Base-by-base conservation (phyloP, 2,888 invertebrate genomes). In the Eristalinus aeneus region DNA sequence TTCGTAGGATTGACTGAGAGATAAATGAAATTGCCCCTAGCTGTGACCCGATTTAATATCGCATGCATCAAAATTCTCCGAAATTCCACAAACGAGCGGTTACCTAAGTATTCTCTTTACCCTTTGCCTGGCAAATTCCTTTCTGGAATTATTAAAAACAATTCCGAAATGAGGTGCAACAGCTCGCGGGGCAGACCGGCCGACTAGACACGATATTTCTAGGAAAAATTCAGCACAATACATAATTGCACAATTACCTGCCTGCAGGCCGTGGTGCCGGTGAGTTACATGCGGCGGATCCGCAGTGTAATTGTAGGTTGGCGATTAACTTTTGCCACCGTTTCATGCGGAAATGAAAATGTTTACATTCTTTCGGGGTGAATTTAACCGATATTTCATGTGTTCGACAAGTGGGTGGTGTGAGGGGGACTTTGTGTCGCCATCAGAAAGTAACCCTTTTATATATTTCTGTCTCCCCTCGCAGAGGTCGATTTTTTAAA, bases 261-360 rank as follows among this genome's bases (percentile, higher is more conserved):
- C 56, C n/a, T 64, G 69, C 46, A 69, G 72, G 73, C 64, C 68
- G 73, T 81, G 27, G 27, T 27, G 27, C 27, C 27, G 27, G 27
- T 27, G 81, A 77, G 76, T 73, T 81, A 63, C 73, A 81, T 81
- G 85, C 81, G 60, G 46, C 16, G 54, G 36, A 64, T 77, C 81
- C 73, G 86, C 86, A 86, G 67, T 74, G 86, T 86, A 86, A 86
- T 86, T 86, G 82, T 73, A 86, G 69, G 65, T 86, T 71, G 69
- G 23, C 86, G 86, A 86, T 82, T 86, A 81, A 86, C 86, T 86
- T 86, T 86, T 82, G 86, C 86, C 86, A 86, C 86, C 74, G 86
- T 86, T 86, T 82, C 86, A 86, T 86, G 86, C 86, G 86, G 86
- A 86, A 86, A 86, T 86, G 86, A 86, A 86, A 86, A 86, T 86